phyloP scores from a whole-genome alignment of 2,113 vertebrate genomes.

The Oncorhynchus mykiss region DNA sequence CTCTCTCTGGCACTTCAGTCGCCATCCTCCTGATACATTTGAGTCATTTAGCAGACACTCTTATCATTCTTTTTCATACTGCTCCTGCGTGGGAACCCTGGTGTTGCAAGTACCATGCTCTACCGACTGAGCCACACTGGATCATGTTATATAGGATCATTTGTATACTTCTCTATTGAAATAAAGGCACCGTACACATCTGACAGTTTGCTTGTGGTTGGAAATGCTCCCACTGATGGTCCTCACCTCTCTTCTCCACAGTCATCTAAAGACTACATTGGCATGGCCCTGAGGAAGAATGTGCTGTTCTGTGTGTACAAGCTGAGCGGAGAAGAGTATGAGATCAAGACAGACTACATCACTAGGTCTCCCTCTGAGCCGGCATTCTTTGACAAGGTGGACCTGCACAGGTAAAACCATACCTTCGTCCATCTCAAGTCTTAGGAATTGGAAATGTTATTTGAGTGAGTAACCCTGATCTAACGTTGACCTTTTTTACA shows the following conservation, averaged over 20 bases:
- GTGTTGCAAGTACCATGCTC: no score
- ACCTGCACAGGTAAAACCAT: slow-evolving; percentile 80
- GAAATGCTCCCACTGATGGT: neutral
- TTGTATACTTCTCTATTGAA: neutral
- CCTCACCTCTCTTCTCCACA: slow-evolving; percentile 49
- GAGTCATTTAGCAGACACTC: no score
- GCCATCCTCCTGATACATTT: neutral
- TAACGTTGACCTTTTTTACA: neutral
- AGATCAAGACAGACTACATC: slow-evolving; percentile 69
- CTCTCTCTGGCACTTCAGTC: no score
- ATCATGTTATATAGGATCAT: no score
- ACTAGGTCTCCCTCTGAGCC: slow-evolving; percentile 68
- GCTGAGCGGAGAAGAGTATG: slow-evolving; percentile 72
- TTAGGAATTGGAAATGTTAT: no score
- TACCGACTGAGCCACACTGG: no score
- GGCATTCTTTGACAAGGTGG: slow-evolving; percentile 81
- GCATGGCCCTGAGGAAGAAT: slow-evolving; percentile 79
- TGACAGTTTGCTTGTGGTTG: neutral
- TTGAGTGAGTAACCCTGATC: no score
- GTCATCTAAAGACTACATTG: slow-evolving; percentile 86
- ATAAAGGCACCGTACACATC: neutral
- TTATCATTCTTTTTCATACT: no score
- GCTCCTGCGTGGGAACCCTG: no score
- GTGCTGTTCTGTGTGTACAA: slow-evolving; percentile 83
- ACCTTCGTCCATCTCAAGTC: no score